phyloP scores from a whole-genome alignment of 1,140 invertebrate genomes.

The Pogonomyrmex californicus region DNA sequence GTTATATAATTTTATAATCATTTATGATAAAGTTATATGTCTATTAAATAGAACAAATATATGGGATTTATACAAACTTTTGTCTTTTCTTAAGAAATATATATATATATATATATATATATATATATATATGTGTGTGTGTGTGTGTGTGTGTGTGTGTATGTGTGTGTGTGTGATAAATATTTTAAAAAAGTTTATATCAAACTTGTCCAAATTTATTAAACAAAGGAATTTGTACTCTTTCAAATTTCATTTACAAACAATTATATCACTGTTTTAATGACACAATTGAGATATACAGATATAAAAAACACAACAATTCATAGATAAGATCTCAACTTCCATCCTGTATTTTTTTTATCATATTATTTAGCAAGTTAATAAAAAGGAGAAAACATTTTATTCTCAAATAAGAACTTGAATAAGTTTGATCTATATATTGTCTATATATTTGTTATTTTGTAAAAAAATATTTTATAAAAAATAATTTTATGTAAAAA shows the following conservation, averaged over 20 bases:
- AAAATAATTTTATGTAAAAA: conserved; percentile 10
- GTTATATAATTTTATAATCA: conserved; percentile 16
- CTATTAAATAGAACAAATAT: conserved; percentile 8
- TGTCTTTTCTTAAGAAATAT: conserved; percentile 5
- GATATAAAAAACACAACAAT: not conserved
- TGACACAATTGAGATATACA: not conserved
- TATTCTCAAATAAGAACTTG: not conserved
- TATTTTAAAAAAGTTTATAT: not conserved
- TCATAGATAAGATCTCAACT: not conserved
- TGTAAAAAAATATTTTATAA: conserved; percentile 13
- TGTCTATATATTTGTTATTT: not conserved
- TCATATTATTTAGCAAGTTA: not conserved
- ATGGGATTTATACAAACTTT: not conserved
- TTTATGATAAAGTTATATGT: not conserved
- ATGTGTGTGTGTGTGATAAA: no score
- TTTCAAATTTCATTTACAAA: not conserved
- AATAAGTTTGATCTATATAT: not conserved
- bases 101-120: no score
- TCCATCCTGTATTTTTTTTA: not conserved
- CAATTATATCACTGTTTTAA: not conserved
- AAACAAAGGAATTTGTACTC: not conserved
- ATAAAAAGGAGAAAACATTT: not conserved
- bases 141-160: no score
- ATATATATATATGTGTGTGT: no score
- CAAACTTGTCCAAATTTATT: not conserved